Percentiles rank a stretch among this genome's conserved stretches.
phyloP scores from a whole-genome alignment of 2,888 invertebrate species.

The Sarcophaga variegata region DNA sequence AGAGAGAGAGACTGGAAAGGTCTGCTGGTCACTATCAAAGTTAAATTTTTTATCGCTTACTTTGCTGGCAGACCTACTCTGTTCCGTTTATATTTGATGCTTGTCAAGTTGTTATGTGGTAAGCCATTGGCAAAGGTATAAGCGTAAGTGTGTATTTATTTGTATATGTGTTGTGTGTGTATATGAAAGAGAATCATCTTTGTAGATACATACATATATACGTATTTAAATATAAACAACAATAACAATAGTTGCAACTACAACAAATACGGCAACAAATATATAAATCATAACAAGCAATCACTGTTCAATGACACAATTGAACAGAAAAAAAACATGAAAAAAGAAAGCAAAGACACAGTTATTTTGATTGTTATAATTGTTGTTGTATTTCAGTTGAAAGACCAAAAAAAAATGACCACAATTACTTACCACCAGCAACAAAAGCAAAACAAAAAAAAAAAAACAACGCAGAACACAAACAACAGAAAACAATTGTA shows the following conservation, averaged over 20 bases:
- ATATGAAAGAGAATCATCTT: not conserved
- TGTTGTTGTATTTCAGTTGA: not conserved
- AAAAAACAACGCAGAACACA: not conserved
- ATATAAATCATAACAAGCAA: conserved; percentile 29
- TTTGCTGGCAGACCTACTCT: too few species aligned
- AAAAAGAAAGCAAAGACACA: conserved; percentile 6
- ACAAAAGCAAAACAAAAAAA: not conserved
- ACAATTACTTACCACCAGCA: not conserved
- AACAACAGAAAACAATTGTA: not conserved
- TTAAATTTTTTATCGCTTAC: too few species aligned
- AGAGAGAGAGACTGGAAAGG: too few species aligned
- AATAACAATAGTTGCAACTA: not conserved
- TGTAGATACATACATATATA: conserved; percentile 20
- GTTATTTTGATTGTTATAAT: conserved; percentile 18
- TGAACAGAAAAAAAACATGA: conserved; percentile 34
- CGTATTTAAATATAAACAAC: conserved; percentile 25
- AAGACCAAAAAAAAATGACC: too few species aligned
- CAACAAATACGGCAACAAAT: too few species aligned
- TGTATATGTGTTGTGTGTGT: not conserved
- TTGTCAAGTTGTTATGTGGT: too few species aligned
- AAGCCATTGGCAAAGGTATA: not conserved
- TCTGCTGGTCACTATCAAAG: too few species aligned
- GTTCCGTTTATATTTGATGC: too few species aligned
- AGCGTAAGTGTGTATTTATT: not conserved
- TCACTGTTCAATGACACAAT: conserved; percentile 46